Evolutionary conservation across 2,888 invertebrate genomes (phyloP), one percentile per base, ranked within the genome.

Genomic region (Pheosia gnoma): DNA sequence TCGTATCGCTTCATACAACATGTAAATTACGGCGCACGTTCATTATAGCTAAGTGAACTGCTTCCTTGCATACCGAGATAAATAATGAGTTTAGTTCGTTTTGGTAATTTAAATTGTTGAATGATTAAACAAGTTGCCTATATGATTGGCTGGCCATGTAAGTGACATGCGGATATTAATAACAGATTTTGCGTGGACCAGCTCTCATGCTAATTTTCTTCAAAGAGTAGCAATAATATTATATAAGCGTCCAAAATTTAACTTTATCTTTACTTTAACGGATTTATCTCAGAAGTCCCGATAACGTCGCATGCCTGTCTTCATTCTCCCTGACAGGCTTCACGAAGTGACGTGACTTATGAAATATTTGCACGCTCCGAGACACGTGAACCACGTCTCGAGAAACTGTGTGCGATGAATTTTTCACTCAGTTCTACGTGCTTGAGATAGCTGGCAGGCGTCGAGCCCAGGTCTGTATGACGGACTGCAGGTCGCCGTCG

Each of bases 81-180:
- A 45, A n/a, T 47, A 1, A 43, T 43, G 4, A 8, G 43, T 9
- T 43, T 43, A 43, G 9, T 43, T 39, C 7, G 39, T 39, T 39
- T 5, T 6, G 5, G 9, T 43, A 9, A 2, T 43, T 43, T 43
- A 43, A 1, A 9, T 43, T 43, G 8, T 43, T 39, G 1, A 39
- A 25, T 25, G 25, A 25, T 25, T 25, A 25, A 25, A 25, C 25
- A 25, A 41, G 41, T 41, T 41, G 41, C 41, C 41, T 0, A 47
- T 47, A 47, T 47, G 3, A 4, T 37, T 11, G 55, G 10, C 39
- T 39, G 39, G 5, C 39, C 8, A 5, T 55, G 55, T 39, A n/a
- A n/a, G 11, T 39, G 55, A 39, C 55, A 11, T 11, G 55, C 36
- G 55, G 55, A 55, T 39, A 55, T 55, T 55, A n/a, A 11, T 11